These are phyloP conservation scores for Suillia variegata DNA, from an alignment of 2,888 invertebrate genomes.

Conservation along the genomic window DNA sequence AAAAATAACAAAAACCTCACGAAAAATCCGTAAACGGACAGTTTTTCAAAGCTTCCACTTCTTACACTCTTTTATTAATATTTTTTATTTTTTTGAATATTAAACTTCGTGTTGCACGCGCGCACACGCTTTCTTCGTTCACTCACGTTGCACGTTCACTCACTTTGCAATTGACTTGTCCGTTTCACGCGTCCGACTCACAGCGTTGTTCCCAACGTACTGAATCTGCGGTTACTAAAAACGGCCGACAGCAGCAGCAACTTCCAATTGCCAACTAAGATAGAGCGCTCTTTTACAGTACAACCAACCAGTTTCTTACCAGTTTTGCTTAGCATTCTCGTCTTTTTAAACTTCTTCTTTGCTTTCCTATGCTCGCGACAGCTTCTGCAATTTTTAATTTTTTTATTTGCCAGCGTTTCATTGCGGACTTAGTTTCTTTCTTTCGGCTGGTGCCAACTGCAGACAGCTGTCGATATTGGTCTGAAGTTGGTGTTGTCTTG, in stretches of 20 bases:
- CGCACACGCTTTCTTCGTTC: not conserved
- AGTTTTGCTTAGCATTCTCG: too few relatives aligned
- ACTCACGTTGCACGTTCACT: too few relatives aligned
- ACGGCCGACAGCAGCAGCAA: not conserved
- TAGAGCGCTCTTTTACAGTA: not conserved
- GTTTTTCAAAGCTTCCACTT: not conserved
- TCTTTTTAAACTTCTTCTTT: not conserved
- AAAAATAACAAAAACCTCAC: too few relatives aligned
- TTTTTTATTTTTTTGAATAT: not conserved
- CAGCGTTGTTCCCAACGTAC: not conserved
- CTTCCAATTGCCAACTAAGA: not conserved
- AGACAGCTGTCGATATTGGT: too few relatives aligned
- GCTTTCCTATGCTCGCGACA: not conserved
- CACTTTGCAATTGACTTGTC: too few relatives aligned
- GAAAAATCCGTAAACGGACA: not conserved
- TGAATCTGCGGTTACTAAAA: not conserved
- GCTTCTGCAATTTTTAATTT: too few relatives aligned
- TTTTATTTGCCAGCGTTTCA: too few relatives aligned
- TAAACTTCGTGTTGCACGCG: not conserved
- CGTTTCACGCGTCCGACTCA: not conserved
- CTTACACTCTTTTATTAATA: too few relatives aligned
- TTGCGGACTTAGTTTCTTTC: too few relatives aligned
- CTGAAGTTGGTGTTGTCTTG: too few relatives aligned
- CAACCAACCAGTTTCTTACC: too few relatives aligned
- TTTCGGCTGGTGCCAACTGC: too few relatives aligned